Base-by-base conservation (phyloP, 2,888 invertebrate species). In the Spodoptera exigua region DNA sequence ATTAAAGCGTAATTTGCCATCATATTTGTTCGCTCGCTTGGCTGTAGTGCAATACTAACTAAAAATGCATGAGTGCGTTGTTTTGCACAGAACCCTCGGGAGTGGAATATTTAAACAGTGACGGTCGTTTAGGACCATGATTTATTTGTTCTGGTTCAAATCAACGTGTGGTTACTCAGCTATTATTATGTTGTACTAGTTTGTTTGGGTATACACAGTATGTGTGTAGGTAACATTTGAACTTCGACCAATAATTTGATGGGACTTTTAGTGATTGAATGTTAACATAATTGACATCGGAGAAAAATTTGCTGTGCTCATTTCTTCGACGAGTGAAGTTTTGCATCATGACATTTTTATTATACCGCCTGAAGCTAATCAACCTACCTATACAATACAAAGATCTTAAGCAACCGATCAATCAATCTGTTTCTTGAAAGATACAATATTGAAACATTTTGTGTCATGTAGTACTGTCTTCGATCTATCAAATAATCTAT, bases 401-500 rank as follows among this genome's bases (percentile, higher is more conserved):
- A 61, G 56, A 40, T 59, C 43, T 71, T 55, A 14, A 48, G 10
- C 1, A 17, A 18, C 35, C 40, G 41, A 70, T 73, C 70, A 69
- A 80, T 80, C 79, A 79, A 76, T 76, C 75, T 32, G 58, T 58
- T 56, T 39, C 11, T 35, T 35, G 41, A 54, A 63, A 37, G 46
- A 61, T 46, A 52, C 32, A 58, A 41, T 55, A 64, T 62, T 53
- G 54, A 64, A 44, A 40, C 32, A 35, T 55, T 59, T 45, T 68
- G 48, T 59, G 21, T 13, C 32, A 21, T 57, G 46, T 78, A 55
- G 53, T 69, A 64, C 56, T 68, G 27, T 3, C 63, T 48, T 18
- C 76, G 62, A 84, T 85, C 84, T 72, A 81, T 84, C 84, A 85
- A 75, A 75, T 70, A 66, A 67, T 59, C 48, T 69, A 74, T 67